A percentile compares a stretch with the other conserved stretches of the same genome.
Conservation (phyloP, 2,797 vertebrate species). For the Lepus oiostolus region DNA sequence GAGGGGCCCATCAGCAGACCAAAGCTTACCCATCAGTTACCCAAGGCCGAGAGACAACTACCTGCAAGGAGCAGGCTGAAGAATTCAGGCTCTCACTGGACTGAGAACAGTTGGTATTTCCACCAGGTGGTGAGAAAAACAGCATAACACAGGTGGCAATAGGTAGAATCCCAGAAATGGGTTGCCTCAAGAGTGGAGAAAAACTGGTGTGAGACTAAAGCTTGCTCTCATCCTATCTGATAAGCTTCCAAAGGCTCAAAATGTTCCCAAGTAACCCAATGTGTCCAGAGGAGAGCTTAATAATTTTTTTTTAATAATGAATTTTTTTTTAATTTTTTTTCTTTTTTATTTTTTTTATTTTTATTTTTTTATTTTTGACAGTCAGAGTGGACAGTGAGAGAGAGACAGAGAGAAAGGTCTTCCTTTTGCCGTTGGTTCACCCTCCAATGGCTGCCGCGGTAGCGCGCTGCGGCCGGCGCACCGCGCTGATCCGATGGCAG, state of each 20-base stretch:
- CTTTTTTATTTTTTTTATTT: too few species aligned
- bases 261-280: background rate
- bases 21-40: rapidly evolving
- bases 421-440: too few species aligned
- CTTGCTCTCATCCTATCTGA: background rate
- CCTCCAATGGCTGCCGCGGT: too few species aligned
- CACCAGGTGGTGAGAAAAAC: background rate
- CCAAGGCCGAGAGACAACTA: rapidly evolving
- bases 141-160: rapidly evolving
- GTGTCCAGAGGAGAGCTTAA: background rate
- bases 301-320: background rate
- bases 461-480: too few species aligned
- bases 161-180: background rate
- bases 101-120: background rate
- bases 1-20: background rate
- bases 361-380: too few species aligned
- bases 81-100: background rate
- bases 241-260: background rate
- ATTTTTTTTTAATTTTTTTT: too few species aligned
- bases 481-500: too few species aligned
- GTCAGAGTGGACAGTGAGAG: too few species aligned
- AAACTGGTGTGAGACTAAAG: background rate
- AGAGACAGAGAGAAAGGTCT: too few species aligned
- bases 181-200: background rate
- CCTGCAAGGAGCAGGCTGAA: background rate